Base-by-base conservation (phyloP, 53 echinoderm and acorn worm genomes). In the Zoroaster sp. region DNA sequence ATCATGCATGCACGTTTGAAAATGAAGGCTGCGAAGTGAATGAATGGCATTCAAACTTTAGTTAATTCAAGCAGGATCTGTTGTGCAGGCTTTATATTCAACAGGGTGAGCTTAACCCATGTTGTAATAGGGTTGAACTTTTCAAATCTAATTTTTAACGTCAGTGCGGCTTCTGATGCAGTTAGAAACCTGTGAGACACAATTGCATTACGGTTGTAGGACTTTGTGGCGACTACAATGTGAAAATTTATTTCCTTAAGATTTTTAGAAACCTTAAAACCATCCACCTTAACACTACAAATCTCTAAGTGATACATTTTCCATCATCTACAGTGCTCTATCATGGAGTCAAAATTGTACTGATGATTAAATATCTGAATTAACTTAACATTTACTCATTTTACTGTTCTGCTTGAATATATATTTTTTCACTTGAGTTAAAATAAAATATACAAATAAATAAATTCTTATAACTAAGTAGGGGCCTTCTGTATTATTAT, bases 1-100 rank as follows among this genome's bases (percentile, higher is more conserved):
- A 44, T 43, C 40, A 82, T 66, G 41, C 15, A 68, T 66, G 66
- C 11, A 74, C 74, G 38, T 74, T 71, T n/a, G n/a, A n/a, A 71
- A 38, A 71, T 71, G 71, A 71, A 35, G 32, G 35, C 23, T 28
- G 2, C 10, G 30, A 59, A 59, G 21, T 59, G 0, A 59, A 59
- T 59, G 28, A 59, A 59, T 28, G 28, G 63, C 63, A 59, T 2
- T 59, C 8, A 25, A 59, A 28, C 63, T 28, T 28, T 25, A 9
- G 8, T 59, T 28, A 59, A 59, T 8, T 59, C 63, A 59, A 59
- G 63, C 63, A 28, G 28, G 63, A 59, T 59, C 63, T 28, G n/a
- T n/a, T n/a, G 63, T 59, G 63, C 63, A 59, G 63, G 63, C 28
- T 59, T 28, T 59, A 25, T 8, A 59, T 59, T 59, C 28, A 59